A percentile compares a stretch with the other conserved stretches of the same genome.
phyloP scores from a whole-genome alignment of 2,113 vertebrate genomes.

The Trogon surrucura region DNA sequence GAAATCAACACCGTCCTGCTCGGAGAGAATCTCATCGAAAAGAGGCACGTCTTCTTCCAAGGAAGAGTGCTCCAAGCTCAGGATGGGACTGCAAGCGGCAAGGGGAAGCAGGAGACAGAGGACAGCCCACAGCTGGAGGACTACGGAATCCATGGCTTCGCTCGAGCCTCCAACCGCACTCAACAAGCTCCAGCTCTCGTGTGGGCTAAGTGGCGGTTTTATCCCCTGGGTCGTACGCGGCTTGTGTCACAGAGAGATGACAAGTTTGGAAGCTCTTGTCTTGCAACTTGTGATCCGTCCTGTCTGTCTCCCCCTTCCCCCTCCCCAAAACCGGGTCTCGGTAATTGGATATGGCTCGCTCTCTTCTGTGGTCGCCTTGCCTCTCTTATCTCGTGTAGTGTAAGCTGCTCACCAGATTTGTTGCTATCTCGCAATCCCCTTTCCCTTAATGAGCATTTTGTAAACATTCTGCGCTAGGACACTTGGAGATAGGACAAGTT shows the following conservation, averaged over 20 bases:
- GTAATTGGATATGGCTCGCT: conserved; percentile 81
- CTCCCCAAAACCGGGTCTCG: conserved; percentile 79
- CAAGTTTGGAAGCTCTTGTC: conserved; percentile 84
- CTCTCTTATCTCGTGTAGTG: conserved; percentile 91
- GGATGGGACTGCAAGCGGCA: conserved; percentile 83
- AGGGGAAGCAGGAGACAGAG: conserved; percentile 71
- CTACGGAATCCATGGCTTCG: conserved; percentile 69
- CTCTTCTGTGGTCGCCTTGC: conserved; percentile 80
- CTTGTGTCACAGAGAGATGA: conserved; percentile 80
- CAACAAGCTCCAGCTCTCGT: conserved; percentile 56
- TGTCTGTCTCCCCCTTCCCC: conserved; percentile 75
- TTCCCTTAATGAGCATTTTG: conserved; percentile 99
- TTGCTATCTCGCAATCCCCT: conserved; percentile 89
- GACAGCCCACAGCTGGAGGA: conserved; percentile 57
- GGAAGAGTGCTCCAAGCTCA: conserved; percentile 81
- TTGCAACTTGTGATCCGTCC: conserved; percentile 69
- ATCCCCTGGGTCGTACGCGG: conserved; percentile 69
- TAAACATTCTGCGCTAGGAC: conserved; percentile 92
- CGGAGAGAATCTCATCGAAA: conserved; percentile 84
- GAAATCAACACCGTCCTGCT: conserved; percentile 87
- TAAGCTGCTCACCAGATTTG: conserved; percentile 90
- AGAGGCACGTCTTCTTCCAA: conserved; percentile 86
- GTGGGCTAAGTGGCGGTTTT: conserved; percentile 73
- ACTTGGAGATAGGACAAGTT: conserved; percentile 85
- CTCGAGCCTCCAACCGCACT: conserved; percentile 39